These are phyloP conservation scores for Cephus nigrinus DNA, from an alignment of 2,888 invertebrate species.

Conservation along the genomic window DNA sequence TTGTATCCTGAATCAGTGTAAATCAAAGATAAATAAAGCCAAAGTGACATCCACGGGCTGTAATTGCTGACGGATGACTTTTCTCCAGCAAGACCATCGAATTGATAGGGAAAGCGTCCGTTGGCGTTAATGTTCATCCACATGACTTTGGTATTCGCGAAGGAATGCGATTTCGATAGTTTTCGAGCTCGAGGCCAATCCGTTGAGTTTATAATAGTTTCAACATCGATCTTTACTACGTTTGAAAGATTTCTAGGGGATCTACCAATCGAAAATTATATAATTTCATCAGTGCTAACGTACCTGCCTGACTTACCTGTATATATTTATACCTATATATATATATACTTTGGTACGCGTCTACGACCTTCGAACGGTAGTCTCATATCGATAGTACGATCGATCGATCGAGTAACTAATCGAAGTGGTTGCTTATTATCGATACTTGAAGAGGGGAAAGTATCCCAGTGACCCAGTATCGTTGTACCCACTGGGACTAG, in stretches of 20 bases:
- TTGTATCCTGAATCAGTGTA: neutral
- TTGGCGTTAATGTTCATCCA: neutral
- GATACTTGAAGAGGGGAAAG: conserved; percentile 19
- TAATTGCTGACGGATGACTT: neutral
- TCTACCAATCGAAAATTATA: neutral
- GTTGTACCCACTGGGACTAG: neutral
- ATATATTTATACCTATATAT: neutral
- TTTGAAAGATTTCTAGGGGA: neutral
- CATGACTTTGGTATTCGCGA: neutral
- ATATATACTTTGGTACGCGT: neutral
- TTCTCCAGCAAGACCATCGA: neutral
- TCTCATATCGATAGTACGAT: conserved; percentile 9
- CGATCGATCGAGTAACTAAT: conserved; percentile 11
- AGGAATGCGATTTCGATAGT: conserved; percentile 3
- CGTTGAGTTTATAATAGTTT: neutral
- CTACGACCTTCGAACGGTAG: conserved; percentile 1
- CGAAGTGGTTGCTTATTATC: neutral
- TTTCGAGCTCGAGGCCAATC: neutral
- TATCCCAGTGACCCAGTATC: conserved; percentile 22
- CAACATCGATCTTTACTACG: neutral
- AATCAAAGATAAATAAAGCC: neutral
- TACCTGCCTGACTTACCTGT: neutral
- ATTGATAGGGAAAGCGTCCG: neutral
- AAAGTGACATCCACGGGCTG: neutral
- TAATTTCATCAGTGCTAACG: neutral